Percentiles rank a stretch among this genome's conserved stretches.
These are phyloP conservation scores for Lobophora halterata DNA, from an alignment of 2,888 invertebrate genomes.

Conservation along the genomic window DNA sequence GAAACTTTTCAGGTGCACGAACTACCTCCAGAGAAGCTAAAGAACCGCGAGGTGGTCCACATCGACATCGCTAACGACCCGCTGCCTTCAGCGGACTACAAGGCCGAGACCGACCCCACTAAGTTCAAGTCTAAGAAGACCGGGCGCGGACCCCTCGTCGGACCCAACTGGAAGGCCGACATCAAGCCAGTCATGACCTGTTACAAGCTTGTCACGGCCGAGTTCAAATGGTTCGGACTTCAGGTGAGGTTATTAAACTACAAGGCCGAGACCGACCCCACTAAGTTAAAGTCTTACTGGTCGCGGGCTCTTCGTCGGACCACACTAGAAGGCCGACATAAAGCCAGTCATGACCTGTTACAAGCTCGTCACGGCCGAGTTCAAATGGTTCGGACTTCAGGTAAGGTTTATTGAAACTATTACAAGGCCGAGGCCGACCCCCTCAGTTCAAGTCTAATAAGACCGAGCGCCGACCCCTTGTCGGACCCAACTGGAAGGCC, in stretches of 20 bases:
- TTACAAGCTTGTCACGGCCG: conserved; percentile 97
- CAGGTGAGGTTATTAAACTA: conserved; percentile 86
- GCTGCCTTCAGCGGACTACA: conserved; percentile 90
- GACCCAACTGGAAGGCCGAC: conserved; percentile 88
- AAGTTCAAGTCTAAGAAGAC: conserved; percentile 96
- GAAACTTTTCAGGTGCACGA: conserved; percentile 89
- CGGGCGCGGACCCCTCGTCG: conserved; percentile 93
- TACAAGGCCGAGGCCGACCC: conserved; percentile 87
- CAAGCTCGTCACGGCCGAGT: conserved; percentile 97
- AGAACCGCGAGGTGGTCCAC: conserved; percentile 91
- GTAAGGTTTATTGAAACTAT: conserved; percentile 79
- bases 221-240: conserved; percentile 99
- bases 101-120: conserved; percentile 82
- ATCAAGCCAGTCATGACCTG: conserved; percentile 97
- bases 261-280: conserved; percentile 84
- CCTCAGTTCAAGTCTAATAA: conserved; percentile 91
- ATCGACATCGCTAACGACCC: conserved; percentile 98
- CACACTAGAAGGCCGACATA: conserved; percentile 89
- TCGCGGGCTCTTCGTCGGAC: conserved; percentile 91
- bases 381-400: conserved; percentile 99
- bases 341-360: conserved; percentile 98
- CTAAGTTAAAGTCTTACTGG: conserved; percentile 94
- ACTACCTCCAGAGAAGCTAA: conserved; percentile 92
- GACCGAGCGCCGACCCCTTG: conserved; percentile 96
- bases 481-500: conserved; percentile 89